phyloP scores from a whole-genome alignment of 2,797 vertebrate species.

The Pseudomugil gertrudae region DNA sequence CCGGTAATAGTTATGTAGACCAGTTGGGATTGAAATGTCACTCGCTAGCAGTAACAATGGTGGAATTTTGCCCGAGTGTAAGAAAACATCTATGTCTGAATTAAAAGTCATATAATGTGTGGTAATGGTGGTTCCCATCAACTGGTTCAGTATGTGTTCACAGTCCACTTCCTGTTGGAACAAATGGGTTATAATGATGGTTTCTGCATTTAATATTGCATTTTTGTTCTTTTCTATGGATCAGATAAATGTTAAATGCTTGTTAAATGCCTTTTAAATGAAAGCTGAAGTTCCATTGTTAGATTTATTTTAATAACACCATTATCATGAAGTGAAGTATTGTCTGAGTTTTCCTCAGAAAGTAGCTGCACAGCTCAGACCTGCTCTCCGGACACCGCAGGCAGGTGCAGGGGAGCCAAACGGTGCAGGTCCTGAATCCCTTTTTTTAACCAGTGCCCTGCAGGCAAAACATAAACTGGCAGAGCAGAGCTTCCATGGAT shows the following conservation, averaged over 20 bases:
- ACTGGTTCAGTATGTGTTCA: not conserved
- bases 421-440: slow-evolving; percentile 39
- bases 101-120: slow-evolving; percentile 1
- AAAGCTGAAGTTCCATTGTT: slow-evolving; percentile 14
- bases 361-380: slow-evolving; percentile 24
- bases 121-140: not conserved
- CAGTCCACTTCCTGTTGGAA: not conserved
- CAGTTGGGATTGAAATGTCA: not conserved
- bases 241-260: slow-evolving; percentile 10
- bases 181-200: slow-evolving; percentile 3
- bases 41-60: not conserved
- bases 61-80: not conserved
- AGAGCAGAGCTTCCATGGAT: slow-evolving; percentile 44
- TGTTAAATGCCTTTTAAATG: slow-evolving; percentile 6
- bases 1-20: not conserved
- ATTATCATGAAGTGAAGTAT: slow-evolving; percentile 22
- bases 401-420: slow-evolving; percentile 48
- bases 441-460: slow-evolving; percentile 29
- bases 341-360: slow-evolving; percentile 33
- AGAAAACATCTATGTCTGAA: slow-evolving; percentile 1
- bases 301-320: slow-evolving; percentile 19
- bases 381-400: slow-evolving; percentile 29
- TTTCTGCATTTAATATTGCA: slow-evolving; percentile 23
- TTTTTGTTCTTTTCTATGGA: slow-evolving; percentile 25
- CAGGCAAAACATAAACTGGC: slow-evolving; percentile 51